A percentile compares a stretch with the other conserved stretches of the same genome.
Conservation (phyloP, 2,113 vertebrate species). For the Okapia johnstoni region DNA sequence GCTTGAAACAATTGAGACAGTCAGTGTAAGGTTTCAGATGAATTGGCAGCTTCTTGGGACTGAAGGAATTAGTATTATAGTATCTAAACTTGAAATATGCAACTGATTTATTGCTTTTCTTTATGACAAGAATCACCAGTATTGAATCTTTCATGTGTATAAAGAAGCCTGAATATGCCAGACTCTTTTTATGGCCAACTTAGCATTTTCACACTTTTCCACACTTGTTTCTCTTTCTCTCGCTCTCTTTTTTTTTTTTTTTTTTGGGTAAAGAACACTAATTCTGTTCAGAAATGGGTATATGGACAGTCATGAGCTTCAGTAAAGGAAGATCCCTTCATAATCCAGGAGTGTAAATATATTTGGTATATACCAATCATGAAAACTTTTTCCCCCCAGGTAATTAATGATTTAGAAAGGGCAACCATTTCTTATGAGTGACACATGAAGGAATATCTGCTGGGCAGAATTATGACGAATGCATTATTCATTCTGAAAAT, state of each 20-base stretch:
- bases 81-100: background rate
- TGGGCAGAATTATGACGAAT: background rate
- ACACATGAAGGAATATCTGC: background rate
- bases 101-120: background rate
- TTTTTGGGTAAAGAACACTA: background rate
- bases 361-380: background rate
- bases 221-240: background rate
- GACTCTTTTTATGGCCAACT: background rate
- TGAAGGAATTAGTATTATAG: background rate
- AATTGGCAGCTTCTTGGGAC: background rate
- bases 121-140: background rate
- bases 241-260: fast-evolving
- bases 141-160: background rate
- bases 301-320: background rate
- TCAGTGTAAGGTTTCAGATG: background rate
- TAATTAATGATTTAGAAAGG: background rate
- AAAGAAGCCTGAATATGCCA: background rate
- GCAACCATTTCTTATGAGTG: background rate
- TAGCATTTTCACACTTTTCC: background rate
- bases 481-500: background rate
- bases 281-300: background rate
- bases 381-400: background rate
- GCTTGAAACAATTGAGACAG: background rate
- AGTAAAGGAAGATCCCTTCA: background rate
- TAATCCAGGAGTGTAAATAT: background rate